These are phyloP conservation scores for Nerophis ophidion DNA, from an alignment of 2,113 vertebrate species.

Conservation along the genomic window DNA sequence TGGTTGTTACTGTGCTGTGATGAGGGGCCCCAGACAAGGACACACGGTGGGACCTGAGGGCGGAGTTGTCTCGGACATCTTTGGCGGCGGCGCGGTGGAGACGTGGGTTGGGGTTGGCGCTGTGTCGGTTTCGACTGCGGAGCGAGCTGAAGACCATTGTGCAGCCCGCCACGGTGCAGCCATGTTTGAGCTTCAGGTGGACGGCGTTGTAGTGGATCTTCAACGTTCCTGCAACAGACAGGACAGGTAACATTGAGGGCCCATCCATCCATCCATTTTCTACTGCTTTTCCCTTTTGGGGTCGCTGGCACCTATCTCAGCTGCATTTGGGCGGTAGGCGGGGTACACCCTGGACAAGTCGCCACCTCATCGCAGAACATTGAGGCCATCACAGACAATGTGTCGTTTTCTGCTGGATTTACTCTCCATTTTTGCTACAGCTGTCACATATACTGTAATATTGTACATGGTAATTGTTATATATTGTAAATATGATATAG, in stretches of 20 bases:
- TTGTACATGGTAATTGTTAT: too few species aligned
- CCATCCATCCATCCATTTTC: too few species aligned
- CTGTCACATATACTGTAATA: too few species aligned
- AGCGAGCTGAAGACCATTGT: conserved; percentile 95
- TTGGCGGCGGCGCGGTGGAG: conserved; percentile 49
- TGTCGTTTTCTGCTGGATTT: too few species aligned
- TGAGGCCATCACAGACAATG: neutral
- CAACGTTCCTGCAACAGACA: conserved; percentile 70
- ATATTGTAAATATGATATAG: too few species aligned
- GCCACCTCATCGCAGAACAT: too few species aligned
- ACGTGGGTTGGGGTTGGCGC: conserved; percentile 91
- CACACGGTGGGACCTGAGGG: neutral
- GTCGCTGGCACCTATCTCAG: too few species aligned
- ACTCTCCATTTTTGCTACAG: too few species aligned
- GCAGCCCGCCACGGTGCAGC: conserved; percentile 89
- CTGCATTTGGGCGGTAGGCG: too few species aligned
- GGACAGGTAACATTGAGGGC: neutral
- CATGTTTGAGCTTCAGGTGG: conserved; percentile 93
- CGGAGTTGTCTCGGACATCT: conserved; percentile 4
- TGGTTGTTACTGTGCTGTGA: neutral
- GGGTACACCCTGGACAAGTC: too few species aligned
- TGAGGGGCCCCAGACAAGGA: neutral
- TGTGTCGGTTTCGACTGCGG: conserved; percentile 92
- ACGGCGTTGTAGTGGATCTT: conserved; percentile 98
- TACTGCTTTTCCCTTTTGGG: too few species aligned